Evolutionary conservation across 1,140 invertebrate genomes (phyloP), one percentile per base, ranked within the genome.

Genomic region (Drosophila albomicans): DNA sequence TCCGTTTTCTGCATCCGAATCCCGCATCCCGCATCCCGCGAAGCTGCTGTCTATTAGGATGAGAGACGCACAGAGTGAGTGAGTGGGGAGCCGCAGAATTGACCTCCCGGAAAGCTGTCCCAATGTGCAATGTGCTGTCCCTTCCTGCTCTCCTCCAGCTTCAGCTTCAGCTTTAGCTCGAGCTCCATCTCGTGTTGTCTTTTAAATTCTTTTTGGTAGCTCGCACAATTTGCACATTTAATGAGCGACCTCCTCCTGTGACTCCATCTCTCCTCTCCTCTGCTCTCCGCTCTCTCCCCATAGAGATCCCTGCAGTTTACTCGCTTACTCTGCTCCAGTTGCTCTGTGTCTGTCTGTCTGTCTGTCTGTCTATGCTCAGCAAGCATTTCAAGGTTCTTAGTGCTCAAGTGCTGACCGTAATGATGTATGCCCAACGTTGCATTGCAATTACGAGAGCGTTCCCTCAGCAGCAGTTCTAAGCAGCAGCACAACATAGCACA

Each of bases 161-260:
- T 49, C 20, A 25, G 20, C 20, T 20, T 20, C 20, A 20, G 20
- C 20, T 25, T 25, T 3, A 25, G 20, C 45, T 11, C 43, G 8
- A 10, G 13, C n/a, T n/a, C 13, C 43, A n/a, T 45, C 46, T 16
- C 20, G 46, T 63, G 71, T 20, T 49, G 45, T 68, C 57, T 72
- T 57, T 65, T 65, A 56, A 76, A 72, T 72, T 66, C 68, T 72
- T 71, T 72, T 72, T 61, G 68, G 56, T 54, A 72, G 43, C 48
- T 63, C 57, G 45, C 61, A 76, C 62, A 76, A 76, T 76, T 76
- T 76, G 69, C 69, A 72, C 74, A 76, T 76, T 76, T 76, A 76
- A 76, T 76, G 74, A 76, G 48, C 25, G 45, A 56, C 48, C 54
- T 13, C 52, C 56, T 59, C 13, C 59, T 51, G 45, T 45, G 20